Conservation (phyloP, 1,140 invertebrate genomes). For the Sycophila sp. region DNA sequence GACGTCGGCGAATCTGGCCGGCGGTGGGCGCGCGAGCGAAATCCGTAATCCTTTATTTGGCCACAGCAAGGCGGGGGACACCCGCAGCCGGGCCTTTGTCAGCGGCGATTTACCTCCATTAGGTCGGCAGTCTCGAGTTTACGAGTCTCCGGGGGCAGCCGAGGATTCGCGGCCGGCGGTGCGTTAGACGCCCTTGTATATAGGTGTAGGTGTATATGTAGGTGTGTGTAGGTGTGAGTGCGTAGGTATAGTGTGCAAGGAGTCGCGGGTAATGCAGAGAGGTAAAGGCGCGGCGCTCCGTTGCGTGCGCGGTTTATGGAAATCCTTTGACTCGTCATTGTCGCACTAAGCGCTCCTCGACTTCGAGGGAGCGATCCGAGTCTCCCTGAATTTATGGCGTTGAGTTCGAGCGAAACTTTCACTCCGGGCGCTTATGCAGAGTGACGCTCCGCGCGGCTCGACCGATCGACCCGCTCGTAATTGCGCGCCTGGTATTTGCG, state of each 20-base stretch:
- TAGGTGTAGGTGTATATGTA: too few species aligned
- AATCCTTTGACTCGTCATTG: slow-evolving; percentile 8
- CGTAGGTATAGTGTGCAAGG: too few species aligned
- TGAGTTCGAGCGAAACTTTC: neutral
- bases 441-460: too few species aligned
- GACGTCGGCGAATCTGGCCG: neutral
- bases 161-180: too few species aligned
- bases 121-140: slow-evolving; percentile 12
- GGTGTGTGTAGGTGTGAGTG: too few species aligned
- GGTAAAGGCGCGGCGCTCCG: neutral
- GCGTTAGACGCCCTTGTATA: too few species aligned
- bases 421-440: neutral
- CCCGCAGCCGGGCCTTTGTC: slow-evolving; percentile 27
- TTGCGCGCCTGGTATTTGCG: too few species aligned
- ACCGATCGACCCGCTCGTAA: too few species aligned
- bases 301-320: neutral
- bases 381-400: slow-evolving; percentile 28
- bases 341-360: slow-evolving; percentile 3
- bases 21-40: slow-evolving; percentile 31
- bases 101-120: slow-evolving; percentile 25
- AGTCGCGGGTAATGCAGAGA: too few species aligned
- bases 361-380: neutral
- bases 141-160: slow-evolving; percentile 23
- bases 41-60: slow-evolving; percentile 56
- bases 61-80: slow-evolving; percentile 51